Conservation (phyloP, 2,113 vertebrate genomes). For the Neogale vison region DNA sequence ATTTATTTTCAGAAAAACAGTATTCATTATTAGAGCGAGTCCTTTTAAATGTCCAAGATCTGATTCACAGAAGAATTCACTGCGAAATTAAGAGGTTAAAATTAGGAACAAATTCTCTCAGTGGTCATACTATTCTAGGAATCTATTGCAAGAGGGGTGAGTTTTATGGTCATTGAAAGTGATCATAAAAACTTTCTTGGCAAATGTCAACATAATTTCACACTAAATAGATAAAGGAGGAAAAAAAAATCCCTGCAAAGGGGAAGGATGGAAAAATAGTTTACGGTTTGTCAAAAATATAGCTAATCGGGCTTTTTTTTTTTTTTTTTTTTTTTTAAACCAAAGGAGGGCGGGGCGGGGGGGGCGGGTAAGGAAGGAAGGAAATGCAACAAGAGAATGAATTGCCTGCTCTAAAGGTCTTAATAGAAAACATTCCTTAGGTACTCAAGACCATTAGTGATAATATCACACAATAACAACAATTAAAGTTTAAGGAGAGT, state of each 20-base stretch:
- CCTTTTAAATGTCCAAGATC: neutral
- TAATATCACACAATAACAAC: neutral
- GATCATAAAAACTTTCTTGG: neutral
- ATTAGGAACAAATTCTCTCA: neutral
- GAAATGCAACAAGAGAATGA: neutral
- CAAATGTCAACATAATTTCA: neutral
- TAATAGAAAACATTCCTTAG: neutral
- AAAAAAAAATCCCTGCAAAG: neutral
- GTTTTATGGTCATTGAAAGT: conserved; percentile 4
- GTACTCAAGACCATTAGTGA: neutral
- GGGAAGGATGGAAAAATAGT: neutral
- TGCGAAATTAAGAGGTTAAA: neutral
- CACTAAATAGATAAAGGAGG: neutral
- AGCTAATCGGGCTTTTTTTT: neutral
- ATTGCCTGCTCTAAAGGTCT: neutral
- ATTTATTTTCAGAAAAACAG: too few species aligned
- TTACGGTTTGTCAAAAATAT: neutral
- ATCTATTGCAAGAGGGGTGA: neutral
- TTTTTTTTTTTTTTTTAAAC: neutral
- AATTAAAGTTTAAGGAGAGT: neutral
- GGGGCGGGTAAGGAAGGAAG: neutral
- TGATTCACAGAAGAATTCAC: neutral
- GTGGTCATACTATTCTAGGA: neutral
- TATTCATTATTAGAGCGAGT: too few species aligned
- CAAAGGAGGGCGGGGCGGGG: neutral